Evolutionary conservation across 2,797 vertebrate genomes (phyloP).

Genomic region (Hemibagrus guttatus): DNA sequence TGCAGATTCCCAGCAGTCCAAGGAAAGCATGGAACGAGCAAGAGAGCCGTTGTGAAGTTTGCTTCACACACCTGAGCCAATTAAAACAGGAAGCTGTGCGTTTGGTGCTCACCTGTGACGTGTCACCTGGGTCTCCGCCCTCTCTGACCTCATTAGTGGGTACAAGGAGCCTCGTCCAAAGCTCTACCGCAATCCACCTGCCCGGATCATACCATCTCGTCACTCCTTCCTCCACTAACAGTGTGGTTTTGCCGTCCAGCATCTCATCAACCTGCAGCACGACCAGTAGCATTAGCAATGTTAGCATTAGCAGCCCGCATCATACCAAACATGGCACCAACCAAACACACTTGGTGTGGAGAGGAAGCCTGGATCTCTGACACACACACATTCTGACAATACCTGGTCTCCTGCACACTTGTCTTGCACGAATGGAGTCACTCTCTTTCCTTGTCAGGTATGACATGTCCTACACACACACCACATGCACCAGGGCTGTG

Average conservation of each 20-base stretch:
- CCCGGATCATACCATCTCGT: slow-evolving; percentile 75
- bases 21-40: slow-evolving; percentile 93
- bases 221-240: slow-evolving; percentile 29
- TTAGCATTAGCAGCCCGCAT: slow-evolving; percentile 55
- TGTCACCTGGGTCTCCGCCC: slow-evolving; percentile 85
- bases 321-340: slow-evolving; percentile 75
- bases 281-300: slow-evolving; percentile 25
- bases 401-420: slow-evolving; percentile 75
- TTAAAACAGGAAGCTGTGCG: slow-evolving; percentile 96
- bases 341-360: slow-evolving; percentile 92
- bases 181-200: slow-evolving; percentile 67
- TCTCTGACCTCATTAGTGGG: slow-evolving; percentile 72
- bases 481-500: too few relatives aligned
- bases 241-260: slow-evolving; percentile 39
- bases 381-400: slow-evolving; percentile 83
- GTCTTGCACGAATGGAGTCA: slow-evolving; percentile 88
- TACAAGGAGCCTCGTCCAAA: slow-evolving; percentile 68
- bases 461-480: neutral
- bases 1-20: slow-evolving; percentile 91
- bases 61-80: slow-evolving; percentile 91
- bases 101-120: slow-evolving; percentile 88
- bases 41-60: slow-evolving; percentile 93
- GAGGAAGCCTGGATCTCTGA: slow-evolving; percentile 83
- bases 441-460: slow-evolving; percentile 96
- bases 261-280: neutral